Conservation (phyloP, 2,113 vertebrate species). For the Platichthys stellatus region DNA sequence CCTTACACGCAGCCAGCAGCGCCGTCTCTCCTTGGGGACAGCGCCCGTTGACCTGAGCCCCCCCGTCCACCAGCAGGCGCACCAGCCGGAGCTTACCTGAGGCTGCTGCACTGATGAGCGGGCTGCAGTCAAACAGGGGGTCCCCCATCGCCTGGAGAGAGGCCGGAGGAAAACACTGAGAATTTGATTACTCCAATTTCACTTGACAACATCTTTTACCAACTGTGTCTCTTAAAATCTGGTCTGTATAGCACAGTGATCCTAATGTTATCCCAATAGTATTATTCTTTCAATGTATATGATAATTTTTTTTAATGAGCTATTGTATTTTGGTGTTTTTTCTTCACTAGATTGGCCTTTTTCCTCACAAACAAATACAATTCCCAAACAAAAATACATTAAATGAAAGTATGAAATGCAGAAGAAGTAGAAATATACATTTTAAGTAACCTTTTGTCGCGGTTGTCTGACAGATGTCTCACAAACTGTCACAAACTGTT, state of each 20-base stretch:
- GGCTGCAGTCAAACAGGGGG: slow-evolving; percentile 68
- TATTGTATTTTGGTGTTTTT: not conserved
- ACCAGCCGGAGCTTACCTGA: slow-evolving; percentile 77
- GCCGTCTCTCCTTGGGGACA: slow-evolving; percentile 76
- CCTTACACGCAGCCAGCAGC: slow-evolving; percentile 75
- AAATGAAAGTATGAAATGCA: not conserved
- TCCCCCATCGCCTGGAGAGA: slow-evolving; percentile 65
- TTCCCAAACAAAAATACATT: not conserved
- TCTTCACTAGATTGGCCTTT: not conserved
- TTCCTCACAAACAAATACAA: not conserved
- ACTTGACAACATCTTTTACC: not conserved
- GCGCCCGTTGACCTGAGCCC: slow-evolving; percentile 75
- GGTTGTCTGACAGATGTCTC: not conserved
- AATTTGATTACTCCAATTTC: not conserved
- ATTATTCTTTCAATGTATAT: no score
- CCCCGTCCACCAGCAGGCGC: slow-evolving; percentile 79
- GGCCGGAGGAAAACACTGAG: not conserved
- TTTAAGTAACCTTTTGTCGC: no score
- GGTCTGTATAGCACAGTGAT: not conserved
- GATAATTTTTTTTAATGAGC: not conserved
- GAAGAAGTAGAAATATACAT: no score
- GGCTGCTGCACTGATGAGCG: slow-evolving; percentile 74
- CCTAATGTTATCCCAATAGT: not conserved
- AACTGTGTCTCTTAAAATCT: not conserved
- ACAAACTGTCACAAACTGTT: not conserved